A percentile compares a stretch with the other conserved stretches of the same genome.
Conservation (phyloP, 2,113 vertebrate genomes). For the Trogon melanurus region DNA sequence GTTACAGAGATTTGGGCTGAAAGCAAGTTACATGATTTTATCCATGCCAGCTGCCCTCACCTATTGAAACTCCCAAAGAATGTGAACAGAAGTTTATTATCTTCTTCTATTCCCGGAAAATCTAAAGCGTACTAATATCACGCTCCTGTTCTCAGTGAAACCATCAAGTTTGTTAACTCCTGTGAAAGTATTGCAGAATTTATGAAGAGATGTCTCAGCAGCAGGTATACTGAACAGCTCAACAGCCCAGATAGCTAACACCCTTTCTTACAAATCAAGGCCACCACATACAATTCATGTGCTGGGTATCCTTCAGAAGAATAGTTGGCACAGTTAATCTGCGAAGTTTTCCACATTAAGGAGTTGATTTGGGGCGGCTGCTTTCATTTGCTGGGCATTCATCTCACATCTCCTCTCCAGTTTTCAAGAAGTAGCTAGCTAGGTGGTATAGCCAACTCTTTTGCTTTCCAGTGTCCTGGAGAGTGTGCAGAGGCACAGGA, state of each 20-base stretch:
- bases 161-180: neutral
- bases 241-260: neutral
- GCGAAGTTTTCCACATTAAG: neutral
- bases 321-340: too few relatives aligned
- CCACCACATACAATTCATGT: neutral
- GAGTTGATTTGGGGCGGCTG: neutral
- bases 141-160: neutral
- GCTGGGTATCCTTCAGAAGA: neutral
- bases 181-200: neutral
- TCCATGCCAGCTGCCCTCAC: neutral
- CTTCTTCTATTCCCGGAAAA: neutral
- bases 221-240: neutral
- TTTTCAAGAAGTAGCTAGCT: neutral
- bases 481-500: neutral
- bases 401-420: neutral
- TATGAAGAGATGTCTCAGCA: neutral
- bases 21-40: neutral
- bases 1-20: neutral
- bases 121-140: neutral
- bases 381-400: neutral
- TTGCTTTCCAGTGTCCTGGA: neutral
- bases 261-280: neutral
- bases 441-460: neutral
- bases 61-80: neutral
- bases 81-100: neutral